Evolutionary conservation across 2,888 invertebrate genomes (phyloP), one percentile per base, ranked within the genome.

Genomic region (Oscheius onirici): DNA sequence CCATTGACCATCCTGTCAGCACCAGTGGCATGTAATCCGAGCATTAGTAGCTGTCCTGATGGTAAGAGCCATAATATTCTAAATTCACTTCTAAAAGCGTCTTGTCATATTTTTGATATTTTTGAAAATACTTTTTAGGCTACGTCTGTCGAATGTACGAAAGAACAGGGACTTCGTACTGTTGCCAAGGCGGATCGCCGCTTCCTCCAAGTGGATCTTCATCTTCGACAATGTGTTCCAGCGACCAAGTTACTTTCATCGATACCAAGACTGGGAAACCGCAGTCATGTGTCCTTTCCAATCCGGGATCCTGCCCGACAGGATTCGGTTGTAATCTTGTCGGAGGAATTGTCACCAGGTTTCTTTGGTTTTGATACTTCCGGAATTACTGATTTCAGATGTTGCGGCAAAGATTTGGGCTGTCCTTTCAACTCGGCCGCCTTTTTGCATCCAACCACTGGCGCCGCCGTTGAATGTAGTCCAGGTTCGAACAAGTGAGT

Each of bases 251-350:
- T 57, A 86, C 85, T 26, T 86, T 77, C 60, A 80, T 84, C n/a
- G 84, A 84, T 73, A 80, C 80, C 51, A 69, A 60, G 55, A 41
- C 17, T 28, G 84, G 84, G n/a, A 73, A 80, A 65, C 85, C 86
- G 17, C 75, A 81, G 57, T 78, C 82, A 1, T 86, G 86, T 72
- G 81, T 82, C 17, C 72, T 86, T 22, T 70, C 77, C 24, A 71
- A 81, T 17, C 76, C 79, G 24, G 75, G 76, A 26, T 77, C 82
- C 10, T 86, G 86, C 68, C 86, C 86, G 8, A 72, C 78, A 41
- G 86, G 86, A 28, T 86, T 86, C 63, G 84, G 82, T 41, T 86
- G 86, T 73, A 86, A 83, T 70, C 69, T 87, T 15, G 82, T 86
- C 11, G 80, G 81, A 11, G 85, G 84, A 44, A 78, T 79, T 17